These are phyloP conservation scores for Macrochelys suwanniensis DNA, from an alignment of 2,797 vertebrate genomes.

Conservation along the genomic window DNA sequence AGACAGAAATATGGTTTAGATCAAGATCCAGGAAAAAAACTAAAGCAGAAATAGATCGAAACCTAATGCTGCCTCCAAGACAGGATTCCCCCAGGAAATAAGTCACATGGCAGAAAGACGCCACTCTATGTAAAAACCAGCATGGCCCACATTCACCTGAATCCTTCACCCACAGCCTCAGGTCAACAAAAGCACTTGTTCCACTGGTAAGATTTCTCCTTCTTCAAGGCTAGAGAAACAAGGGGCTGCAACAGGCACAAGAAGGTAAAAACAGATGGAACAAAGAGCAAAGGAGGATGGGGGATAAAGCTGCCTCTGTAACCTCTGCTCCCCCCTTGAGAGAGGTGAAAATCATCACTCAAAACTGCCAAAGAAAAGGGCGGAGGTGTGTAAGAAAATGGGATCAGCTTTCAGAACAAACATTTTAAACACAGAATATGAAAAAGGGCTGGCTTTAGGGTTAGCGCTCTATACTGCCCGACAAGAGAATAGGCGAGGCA, in stretches of 20 bases:
- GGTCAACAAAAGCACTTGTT: not conserved
- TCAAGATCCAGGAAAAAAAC: not conserved
- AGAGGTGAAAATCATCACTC: not conserved
- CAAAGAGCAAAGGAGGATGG: not conserved
- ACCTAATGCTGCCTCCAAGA: not conserved
- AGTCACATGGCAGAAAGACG: not conserved
- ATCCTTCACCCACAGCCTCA: not conserved
- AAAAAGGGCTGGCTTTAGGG: constrained; percentile 42
- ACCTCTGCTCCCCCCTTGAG: constrained; percentile 6
- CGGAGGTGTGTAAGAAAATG: not conserved
- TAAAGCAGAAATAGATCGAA: not conserved
- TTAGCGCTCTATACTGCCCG: not conserved
- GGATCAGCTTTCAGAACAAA: not conserved
- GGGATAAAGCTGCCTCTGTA: not conserved
- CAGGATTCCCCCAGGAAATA: constrained; percentile 14
- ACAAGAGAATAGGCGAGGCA: not conserved
- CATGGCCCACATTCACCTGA: not conserved
- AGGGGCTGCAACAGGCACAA: not conserved
- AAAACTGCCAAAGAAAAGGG: constrained; percentile 4
- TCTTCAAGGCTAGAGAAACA: not conserved
- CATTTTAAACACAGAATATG: not conserved
- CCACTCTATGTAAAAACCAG: constrained; percentile 8
- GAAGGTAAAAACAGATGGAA: not conserved
- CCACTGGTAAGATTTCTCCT: not conserved
- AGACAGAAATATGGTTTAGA: not conserved